Evolutionary conservation across 2,797 vertebrate species (phyloP), one percentile per base, ranked within the genome.

Genomic region (Tapirus indicus): DNA sequence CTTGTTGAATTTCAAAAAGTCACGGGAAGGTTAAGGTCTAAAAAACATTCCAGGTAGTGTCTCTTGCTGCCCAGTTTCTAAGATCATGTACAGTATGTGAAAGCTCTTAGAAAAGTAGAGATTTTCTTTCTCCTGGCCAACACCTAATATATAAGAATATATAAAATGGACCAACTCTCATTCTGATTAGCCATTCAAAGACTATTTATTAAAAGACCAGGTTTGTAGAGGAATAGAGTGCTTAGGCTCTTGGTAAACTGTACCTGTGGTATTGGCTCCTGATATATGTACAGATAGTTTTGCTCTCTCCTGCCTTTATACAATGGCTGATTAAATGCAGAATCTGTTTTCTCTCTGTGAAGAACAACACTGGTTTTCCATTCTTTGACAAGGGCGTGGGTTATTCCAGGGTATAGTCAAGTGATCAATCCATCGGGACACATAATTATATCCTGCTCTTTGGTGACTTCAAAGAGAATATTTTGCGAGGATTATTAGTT

Each of bases 401-500:
- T 92, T 95, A 96, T 93, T 95, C 87, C 23, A 94, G 54, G 47
- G 11, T 66, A 11, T 88, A 68, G 85, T 93, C 75, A 96, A 78
- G 49, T 96, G 85, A 91, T 93, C 83, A 80, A 0, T 85, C 90
- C 84, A 16, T 62, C 0, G 7, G 87, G 92, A 82, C 6, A 62
- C 41, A 60, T 84, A 95, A 91, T 94, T 97, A 85, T 75, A 85
- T 66, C 66, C 80, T 93, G 23, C 47, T 95, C 88, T 93, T 94
- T 88, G 56, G n/a, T 95, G 77, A 29, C 64, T 96, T 94, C 95
- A 96, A 94, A 95, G 60, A 97, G 75, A 95, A 82, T 95, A 79
- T 91, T 94, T 95, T 94, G 79, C 54, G 66, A 79, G 84, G 90
- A 93, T 96, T 95, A 95, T 89, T 96, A 89, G 88, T 86, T 97